phyloP scores from a whole-genome alignment of 2,888 invertebrate species.

The Sycophila texana region DNA sequence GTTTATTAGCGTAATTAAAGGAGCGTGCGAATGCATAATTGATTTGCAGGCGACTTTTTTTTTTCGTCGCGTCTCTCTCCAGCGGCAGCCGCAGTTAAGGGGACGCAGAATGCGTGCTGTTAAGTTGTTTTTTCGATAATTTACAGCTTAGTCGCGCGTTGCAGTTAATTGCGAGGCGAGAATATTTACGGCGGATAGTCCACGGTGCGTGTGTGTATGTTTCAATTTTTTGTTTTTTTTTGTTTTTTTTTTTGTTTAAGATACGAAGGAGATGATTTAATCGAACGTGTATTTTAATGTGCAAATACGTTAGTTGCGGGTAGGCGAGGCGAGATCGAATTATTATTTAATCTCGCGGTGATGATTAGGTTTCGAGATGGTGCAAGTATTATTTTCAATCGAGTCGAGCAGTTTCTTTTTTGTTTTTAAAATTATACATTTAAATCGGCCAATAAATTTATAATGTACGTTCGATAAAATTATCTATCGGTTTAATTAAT shows the following conservation, averaged over 20 bases:
- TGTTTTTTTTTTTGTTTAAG: conserved; percentile 1
- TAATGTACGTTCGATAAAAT: too few species aligned
- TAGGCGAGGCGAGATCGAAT: neutral
- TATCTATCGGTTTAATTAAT: too few species aligned
- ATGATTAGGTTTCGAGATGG: too few species aligned
- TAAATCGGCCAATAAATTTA: too few species aligned
- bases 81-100: neutral
- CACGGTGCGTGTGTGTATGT: neutral
- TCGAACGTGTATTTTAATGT: conserved; percentile 3
- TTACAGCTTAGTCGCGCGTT: conserved; percentile 33
- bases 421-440: too few species aligned
- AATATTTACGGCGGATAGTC: conserved; percentile 42
- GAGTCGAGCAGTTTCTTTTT: too few species aligned
- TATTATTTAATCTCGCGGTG: neutral
- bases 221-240: too few species aligned
- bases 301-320: neutral
- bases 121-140: conserved; percentile 48
- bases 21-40: conserved; percentile 1
- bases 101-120: conserved; percentile 31
- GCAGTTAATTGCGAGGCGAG: conserved; percentile 42
- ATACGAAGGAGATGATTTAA: conserved; percentile 27
- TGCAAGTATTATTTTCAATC: too few species aligned
- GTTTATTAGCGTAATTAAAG: conserved; percentile 48
- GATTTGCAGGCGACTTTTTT: conserved; percentile 16
- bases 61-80: neutral